phyloP scores from a whole-genome alignment of 2,888 invertebrate species.

The Pseudococcus longispinus region DNA sequence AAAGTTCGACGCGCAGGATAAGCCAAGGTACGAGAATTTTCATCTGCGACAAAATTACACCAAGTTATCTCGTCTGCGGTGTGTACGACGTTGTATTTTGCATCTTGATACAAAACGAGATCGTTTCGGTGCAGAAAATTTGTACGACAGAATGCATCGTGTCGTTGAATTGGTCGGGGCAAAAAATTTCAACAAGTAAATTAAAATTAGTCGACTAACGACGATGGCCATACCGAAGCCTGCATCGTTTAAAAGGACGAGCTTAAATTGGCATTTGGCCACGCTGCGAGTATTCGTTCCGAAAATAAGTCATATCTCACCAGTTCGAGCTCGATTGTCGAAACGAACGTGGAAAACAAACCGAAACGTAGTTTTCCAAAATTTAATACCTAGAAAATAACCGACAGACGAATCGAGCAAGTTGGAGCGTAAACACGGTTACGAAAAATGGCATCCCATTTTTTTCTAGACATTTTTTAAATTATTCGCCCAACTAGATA shows the following conservation, averaged over 20 bases:
- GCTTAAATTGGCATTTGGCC: neutral
- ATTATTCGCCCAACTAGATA: neutral
- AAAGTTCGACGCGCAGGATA: neutral
- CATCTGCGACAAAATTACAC: no score
- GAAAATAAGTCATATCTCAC: slow-evolving; percentile 14
- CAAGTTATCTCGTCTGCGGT: neutral
- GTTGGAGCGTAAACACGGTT: neutral
- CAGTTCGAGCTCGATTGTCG: neutral
- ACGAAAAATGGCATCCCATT: neutral
- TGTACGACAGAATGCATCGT: neutral
- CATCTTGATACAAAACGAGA: neutral
- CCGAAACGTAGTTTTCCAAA: neutral
- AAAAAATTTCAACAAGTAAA: neutral
- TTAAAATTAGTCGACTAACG: neutral
- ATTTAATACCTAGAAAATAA: neutral
- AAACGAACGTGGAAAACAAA: neutral
- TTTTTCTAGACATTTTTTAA: neutral
- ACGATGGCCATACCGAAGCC: neutral
- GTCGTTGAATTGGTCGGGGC: neutral
- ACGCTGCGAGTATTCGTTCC: neutral
- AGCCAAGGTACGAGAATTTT: no score
- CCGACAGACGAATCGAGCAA: neutral
- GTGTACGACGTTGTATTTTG: no score
- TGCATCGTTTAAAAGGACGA: slow-evolving; percentile 7
- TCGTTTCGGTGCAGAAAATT: neutral